A percentile compares a stretch with the other conserved stretches of the same genome.
phyloP scores from a whole-genome alignment of 2,888 invertebrate genomes.

The Polietes domitor region DNA sequence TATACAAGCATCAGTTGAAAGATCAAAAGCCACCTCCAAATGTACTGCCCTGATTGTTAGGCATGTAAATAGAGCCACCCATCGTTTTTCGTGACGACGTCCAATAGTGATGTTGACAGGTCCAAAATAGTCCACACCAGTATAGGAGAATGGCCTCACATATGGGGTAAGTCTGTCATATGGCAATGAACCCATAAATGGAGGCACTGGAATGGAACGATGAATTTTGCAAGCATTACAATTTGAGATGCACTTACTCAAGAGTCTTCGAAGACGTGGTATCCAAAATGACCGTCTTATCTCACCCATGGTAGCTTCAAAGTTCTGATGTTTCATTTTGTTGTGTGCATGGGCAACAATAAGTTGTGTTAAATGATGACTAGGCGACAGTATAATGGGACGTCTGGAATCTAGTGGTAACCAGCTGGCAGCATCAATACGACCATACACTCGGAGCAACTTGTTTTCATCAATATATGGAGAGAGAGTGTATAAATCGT shows the following conservation, averaged over 20 bases:
- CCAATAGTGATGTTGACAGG: slow-evolving; percentile 47
- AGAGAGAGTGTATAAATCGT: background rate
- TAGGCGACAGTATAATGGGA: background rate
- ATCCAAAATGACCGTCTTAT: slow-evolving; percentile 38
- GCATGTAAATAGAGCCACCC: slow-evolving; percentile 67
- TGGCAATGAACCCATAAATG: slow-evolving; percentile 67
- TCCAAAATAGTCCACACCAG: slow-evolving; percentile 52
- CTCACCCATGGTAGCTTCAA: slow-evolving; percentile 19
- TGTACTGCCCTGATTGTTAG: slow-evolving; percentile 59
- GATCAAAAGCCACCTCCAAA: slow-evolving; percentile 48
- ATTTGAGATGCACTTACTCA: slow-evolving; percentile 8
- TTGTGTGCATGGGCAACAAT: slow-evolving; percentile 6
- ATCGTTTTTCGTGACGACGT: slow-evolving; percentile 63
- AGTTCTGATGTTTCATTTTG: slow-evolving; percentile 18
- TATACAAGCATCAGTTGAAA: slow-evolving; percentile 42
- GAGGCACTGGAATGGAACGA: slow-evolving; percentile 47
- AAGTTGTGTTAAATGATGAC: background rate
- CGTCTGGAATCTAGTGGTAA: slow-evolving; percentile 49
- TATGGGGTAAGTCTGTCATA: slow-evolving; percentile 61
- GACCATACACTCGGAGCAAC: slow-evolving; percentile 37
- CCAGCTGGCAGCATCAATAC: slow-evolving; percentile 57
- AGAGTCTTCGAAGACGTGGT: slow-evolving; percentile 18
- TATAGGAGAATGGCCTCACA: slow-evolving; percentile 65
- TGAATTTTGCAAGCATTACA: slow-evolving; percentile 46
- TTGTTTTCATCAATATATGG: slow-evolving; percentile 18